phyloP scores from a whole-genome alignment of 2,888 invertebrate genomes.

The Nomada fucata region DNA sequence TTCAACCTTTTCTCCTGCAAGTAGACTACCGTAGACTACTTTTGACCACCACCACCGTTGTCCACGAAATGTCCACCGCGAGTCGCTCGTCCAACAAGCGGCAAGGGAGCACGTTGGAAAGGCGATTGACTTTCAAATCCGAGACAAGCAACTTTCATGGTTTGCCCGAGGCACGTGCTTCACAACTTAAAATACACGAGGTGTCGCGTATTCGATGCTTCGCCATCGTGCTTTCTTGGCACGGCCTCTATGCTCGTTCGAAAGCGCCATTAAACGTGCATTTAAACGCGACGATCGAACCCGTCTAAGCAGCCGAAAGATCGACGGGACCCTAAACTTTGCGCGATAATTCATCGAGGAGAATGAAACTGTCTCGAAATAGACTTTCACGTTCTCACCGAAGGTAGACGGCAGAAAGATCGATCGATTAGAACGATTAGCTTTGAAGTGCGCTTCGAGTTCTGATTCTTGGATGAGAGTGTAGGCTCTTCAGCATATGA shows the following conservation, averaged over 20 bases:
- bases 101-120: not conserved
- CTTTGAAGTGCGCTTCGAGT: too few species aligned
- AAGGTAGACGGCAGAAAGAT: too few species aligned
- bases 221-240: constrained; percentile 44
- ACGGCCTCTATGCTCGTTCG: constrained; percentile 33
- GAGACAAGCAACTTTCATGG: constrained; percentile 26
- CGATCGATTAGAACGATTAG: too few species aligned
- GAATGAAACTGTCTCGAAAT: not conserved
- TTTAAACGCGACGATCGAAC: constrained; percentile 28
- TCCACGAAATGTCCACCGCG: not conserved
- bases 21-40: too few species aligned
- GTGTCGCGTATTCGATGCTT: not conserved
- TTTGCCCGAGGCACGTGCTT: constrained; percentile 39
- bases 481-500: too few species aligned
- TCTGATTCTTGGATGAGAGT: too few species aligned
- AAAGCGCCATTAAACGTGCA: constrained; percentile 22
- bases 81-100: not conserved
- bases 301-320: constrained; percentile 1
- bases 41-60: too few species aligned
- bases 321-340: not conserved
- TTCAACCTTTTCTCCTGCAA: too few species aligned
- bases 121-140: constrained; percentile 27
- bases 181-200: constrained; percentile 42
- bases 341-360: not conserved
- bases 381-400: not conserved